Evolutionary conservation across 2,888 invertebrate species (phyloP).

Genomic region (Drosophila setosimentum): DNA sequence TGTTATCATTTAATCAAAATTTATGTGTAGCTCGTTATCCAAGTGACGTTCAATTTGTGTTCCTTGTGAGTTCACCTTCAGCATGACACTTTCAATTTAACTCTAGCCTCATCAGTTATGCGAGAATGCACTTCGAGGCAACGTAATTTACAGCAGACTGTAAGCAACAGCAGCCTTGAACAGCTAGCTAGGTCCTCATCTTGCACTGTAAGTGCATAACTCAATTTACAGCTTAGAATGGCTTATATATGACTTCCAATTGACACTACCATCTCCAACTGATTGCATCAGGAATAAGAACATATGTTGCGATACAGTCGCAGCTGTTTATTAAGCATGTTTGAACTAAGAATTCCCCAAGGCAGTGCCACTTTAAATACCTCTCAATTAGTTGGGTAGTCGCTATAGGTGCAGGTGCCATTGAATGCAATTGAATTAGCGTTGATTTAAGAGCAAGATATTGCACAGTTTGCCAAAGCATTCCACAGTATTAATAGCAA

Average conservation of each 20-base stretch:
- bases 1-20: not conserved
- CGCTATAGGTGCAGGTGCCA: slow-evolving; percentile 50
- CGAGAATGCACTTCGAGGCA: slow-evolving; percentile 9
- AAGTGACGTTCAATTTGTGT: not conserved
- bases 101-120: slow-evolving; percentile 26
- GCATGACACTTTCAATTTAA: slow-evolving; percentile 22
- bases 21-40: not conserved
- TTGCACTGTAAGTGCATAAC: slow-evolving; percentile 56
- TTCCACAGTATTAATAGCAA: slow-evolving; percentile 59
- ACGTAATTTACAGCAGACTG: slow-evolving; percentile 58
- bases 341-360: slow-evolving; percentile 5
- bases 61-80: slow-evolving; percentile 22
- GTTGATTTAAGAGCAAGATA: slow-evolving; percentile 43
- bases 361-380: slow-evolving; percentile 47
- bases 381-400: slow-evolving; percentile 41
- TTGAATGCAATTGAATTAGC: slow-evolving; percentile 73
- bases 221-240: slow-evolving; percentile 65
- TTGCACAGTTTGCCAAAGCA: slow-evolving; percentile 14
- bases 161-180: slow-evolving; percentile 43
- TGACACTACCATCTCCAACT: slow-evolving; percentile 67
- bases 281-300: slow-evolving; percentile 33
- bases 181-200: slow-evolving; percentile 6
- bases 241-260: slow-evolving; percentile 50
- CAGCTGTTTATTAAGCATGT: slow-evolving; percentile 49
- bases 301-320: slow-evolving; percentile 33